These are phyloP conservation scores for Astreopora myriophthalma DNA, from an alignment of 64 coral and sea anemone genomes.

Conservation along the genomic window DNA sequence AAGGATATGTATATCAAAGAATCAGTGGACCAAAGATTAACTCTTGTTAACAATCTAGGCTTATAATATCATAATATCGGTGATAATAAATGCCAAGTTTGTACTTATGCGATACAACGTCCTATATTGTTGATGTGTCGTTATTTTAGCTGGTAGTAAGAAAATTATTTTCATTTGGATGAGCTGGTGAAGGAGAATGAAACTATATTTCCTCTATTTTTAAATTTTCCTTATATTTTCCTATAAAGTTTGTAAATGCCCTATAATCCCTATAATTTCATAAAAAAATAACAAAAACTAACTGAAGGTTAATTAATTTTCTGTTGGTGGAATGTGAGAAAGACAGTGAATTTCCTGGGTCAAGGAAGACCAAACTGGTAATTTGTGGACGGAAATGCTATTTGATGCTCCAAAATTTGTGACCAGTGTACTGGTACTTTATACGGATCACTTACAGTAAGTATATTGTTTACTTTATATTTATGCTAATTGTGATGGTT, in stretches of 20 bases:
- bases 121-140: conserved; percentile 21
- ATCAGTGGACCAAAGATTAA: too few species aligned
- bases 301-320: neutral
- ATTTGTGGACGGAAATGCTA: neutral
- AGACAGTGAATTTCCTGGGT: neutral
- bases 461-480: neutral
- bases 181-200: neutral
- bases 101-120: conserved; percentile 38
- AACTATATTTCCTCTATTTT: neutral
- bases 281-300: neutral
- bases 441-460: neutral
- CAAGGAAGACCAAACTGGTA: neutral
- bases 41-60: too few species aligned
- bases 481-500: neutral
- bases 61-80: too few species aligned
- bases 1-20: too few species aligned
- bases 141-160: neutral
- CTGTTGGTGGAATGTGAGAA: neutral
- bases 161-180: neutral
- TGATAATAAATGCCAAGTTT: too few species aligned
- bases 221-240: neutral
- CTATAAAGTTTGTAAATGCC: conserved; percentile 2
- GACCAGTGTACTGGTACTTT: neutral
- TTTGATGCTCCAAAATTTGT: neutral
- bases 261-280: conserved; percentile 5